These are phyloP conservation scores for Cheilosia variabilis DNA, from an alignment of 2,888 invertebrate genomes.

Conservation along the genomic window DNA sequence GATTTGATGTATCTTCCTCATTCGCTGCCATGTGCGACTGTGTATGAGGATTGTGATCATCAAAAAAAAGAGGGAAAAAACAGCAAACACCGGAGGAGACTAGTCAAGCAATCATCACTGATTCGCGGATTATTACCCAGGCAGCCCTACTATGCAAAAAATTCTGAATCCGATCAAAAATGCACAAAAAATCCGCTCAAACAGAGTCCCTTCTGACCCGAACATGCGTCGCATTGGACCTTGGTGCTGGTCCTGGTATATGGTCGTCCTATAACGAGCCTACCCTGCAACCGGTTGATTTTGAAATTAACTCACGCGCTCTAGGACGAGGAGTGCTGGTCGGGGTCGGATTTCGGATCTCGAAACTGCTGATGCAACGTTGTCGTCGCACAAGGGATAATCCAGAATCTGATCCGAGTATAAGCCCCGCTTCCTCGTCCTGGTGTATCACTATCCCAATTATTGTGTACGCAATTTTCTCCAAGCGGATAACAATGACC, in stretches of 20 bases:
- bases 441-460: slow-evolving; percentile 65
- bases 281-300: slow-evolving; percentile 63
- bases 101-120: slow-evolving; percentile 70
- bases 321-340: not conserved
- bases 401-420: slow-evolving; percentile 52
- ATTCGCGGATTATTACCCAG: slow-evolving; percentile 67
- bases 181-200: slow-evolving; percentile 20
- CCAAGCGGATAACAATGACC: slow-evolving; percentile 76
- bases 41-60: slow-evolving; percentile 22
- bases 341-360: slow-evolving; percentile 1
- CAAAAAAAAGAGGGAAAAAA: slow-evolving; percentile 18
- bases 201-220: slow-evolving; percentile 55
- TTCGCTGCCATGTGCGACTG: not conserved
- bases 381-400: slow-evolving; percentile 60
- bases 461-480: slow-evolving; percentile 76
- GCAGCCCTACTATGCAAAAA: slow-evolving; percentile 68
- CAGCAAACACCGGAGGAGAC: slow-evolving; percentile 37
- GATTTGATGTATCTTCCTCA: slow-evolving; percentile 23
- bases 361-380: slow-evolving; percentile 23
- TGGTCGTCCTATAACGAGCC: slow-evolving; percentile 59
- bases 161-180: slow-evolving; percentile 58
- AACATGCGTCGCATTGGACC: slow-evolving; percentile 55
- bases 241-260: slow-evolving; percentile 30
- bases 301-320: slow-evolving; percentile 63
- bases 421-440: not conserved